Evolutionary conservation across 2,888 invertebrate species (phyloP).

Genomic region (Xanthia icteritia): DNA sequence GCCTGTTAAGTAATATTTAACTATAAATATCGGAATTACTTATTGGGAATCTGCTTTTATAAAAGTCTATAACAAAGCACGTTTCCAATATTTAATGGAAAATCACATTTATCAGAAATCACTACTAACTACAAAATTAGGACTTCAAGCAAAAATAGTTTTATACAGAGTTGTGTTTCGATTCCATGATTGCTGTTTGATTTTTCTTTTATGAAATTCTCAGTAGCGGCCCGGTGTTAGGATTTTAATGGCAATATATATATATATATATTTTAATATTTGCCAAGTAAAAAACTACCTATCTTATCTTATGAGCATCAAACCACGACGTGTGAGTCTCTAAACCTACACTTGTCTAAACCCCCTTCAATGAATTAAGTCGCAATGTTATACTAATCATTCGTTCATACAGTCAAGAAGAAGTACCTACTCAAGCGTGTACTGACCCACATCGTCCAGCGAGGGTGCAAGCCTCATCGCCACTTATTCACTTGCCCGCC

Average conservation of each 20-base stretch:
- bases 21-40: background rate
- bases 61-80: background rate
- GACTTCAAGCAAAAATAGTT: background rate
- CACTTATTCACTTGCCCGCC: conserved; percentile 65
- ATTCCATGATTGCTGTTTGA: background rate
- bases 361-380: too few relatives aligned
- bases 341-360: background rate
- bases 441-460: conserved; percentile 58
- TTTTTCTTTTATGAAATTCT: background rate
- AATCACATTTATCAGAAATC: background rate
- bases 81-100: background rate
- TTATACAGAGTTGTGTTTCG: background rate
- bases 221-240: background rate
- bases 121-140: background rate
- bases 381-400: conserved; percentile 5
- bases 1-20: background rate
- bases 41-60: background rate
- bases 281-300: background rate
- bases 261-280: background rate
- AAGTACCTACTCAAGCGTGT: conserved; percentile 32
- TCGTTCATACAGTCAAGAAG: conserved; percentile 20
- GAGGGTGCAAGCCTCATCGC: conserved; percentile 61
- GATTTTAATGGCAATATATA: background rate
- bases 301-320: background rate
- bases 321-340: background rate